phyloP scores from a whole-genome alignment of 2,797 vertebrate species.

The Borostomias antarcticus region DNA sequence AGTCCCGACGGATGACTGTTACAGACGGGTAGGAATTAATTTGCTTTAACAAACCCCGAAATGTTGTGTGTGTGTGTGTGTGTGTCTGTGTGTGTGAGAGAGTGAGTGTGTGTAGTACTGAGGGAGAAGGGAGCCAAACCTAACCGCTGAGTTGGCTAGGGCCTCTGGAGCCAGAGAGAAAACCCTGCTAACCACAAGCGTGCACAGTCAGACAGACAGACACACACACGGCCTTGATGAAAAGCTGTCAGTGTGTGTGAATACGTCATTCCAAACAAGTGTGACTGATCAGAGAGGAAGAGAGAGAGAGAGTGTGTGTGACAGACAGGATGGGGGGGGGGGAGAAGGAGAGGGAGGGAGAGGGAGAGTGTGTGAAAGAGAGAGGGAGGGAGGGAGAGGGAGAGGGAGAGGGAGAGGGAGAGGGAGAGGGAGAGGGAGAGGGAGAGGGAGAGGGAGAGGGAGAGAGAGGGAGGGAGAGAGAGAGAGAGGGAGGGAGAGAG shows the following conservation, averaged over 20 bases:
- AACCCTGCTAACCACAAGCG: slow-evolving; percentile 61
- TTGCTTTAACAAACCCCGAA: not conserved
- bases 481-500: slow-evolving; percentile 38
- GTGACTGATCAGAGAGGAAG: too few species aligned
- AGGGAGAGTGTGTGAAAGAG: slow-evolving; percentile 13
- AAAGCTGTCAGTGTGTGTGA: slow-evolving; percentile 64
- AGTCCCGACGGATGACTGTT: not conserved
- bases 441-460: not conserved
- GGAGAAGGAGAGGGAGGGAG: too few species aligned
- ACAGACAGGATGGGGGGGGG: too few species aligned
- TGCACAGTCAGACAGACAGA: slow-evolving; percentile 44
- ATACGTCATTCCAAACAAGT: slow-evolving; percentile 71
- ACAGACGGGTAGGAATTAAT: slow-evolving; percentile 7
- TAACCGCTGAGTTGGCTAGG: slow-evolving; percentile 76
- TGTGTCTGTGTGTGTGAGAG: slow-evolving; percentile 14
- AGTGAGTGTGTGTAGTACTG: slow-evolving; percentile 28
- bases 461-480: slow-evolving; percentile 40
- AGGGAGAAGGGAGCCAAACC: slow-evolving; percentile 67
- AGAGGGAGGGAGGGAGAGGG: slow-evolving; percentile 42
- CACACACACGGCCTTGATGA: slow-evolving; percentile 47
- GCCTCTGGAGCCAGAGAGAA: slow-evolving; percentile 77
- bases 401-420: too few species aligned
- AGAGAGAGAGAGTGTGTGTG: too few species aligned
- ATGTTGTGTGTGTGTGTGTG: not conserved
- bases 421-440: not conserved